Percentiles rank a stretch among this genome's conserved stretches.
Evolutionary conservation across 2,113 vertebrate species (phyloP).

Genomic region (Stigmatopora argus): DNA sequence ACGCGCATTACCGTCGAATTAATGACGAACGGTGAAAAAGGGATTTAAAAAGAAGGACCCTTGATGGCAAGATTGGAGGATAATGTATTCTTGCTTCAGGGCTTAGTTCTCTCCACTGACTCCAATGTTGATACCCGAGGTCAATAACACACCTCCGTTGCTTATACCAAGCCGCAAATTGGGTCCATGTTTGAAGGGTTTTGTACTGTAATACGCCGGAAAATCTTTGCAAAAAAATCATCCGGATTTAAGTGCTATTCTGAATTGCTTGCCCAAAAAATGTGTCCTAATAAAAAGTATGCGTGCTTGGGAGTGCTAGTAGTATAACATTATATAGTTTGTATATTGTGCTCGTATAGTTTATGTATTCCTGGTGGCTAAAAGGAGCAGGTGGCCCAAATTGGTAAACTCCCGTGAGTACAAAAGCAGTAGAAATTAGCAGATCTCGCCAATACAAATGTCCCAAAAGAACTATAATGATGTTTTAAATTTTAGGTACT

Average conservation of each 20-base stretch:
- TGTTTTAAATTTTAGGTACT: too few species aligned
- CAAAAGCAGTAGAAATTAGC: too few species aligned
- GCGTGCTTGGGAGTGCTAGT: too few species aligned
- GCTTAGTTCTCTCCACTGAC: conserved; percentile 44
- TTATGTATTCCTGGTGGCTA: too few species aligned
- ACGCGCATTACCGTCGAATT: conserved; percentile 66
- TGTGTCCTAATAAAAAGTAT: too few species aligned
- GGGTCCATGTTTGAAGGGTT: not conserved
- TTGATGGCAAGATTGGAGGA: conserved; percentile 56
- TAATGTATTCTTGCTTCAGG: conserved; percentile 65
- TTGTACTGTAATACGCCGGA: not conserved
- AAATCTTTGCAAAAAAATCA: not conserved
- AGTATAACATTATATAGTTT: too few species aligned
- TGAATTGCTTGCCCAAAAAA: not conserved
- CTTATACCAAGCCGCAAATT: not conserved
- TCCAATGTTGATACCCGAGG: conserved; percentile 24
- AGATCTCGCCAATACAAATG: too few species aligned
- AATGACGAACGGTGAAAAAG: conserved; percentile 62
- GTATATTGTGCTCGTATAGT: too few species aligned
- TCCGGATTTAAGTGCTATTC: not conserved
- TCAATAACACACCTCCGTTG: conserved; percentile 7
- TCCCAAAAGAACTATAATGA: too few species aligned
- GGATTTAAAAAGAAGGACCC: conserved; percentile 46
- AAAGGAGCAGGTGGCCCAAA: too few species aligned
- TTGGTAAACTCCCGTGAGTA: too few species aligned